Conservation (phyloP, 2,797 vertebrate genomes). For the Danio kyathit region DNA sequence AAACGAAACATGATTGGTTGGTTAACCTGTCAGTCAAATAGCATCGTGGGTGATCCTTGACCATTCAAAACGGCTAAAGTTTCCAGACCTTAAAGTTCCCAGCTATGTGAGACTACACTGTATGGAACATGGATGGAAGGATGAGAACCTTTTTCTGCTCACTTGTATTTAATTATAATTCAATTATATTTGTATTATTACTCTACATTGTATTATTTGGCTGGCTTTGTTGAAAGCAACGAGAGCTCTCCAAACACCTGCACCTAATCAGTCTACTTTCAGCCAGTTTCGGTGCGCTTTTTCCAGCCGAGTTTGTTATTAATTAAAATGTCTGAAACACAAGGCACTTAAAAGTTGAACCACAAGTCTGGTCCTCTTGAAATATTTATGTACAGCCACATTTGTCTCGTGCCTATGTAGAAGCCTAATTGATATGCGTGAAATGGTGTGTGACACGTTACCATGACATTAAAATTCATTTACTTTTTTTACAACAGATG, state of each 20-base stretch:
- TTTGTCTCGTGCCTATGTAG: constrained; percentile 11
- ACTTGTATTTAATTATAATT: no score
- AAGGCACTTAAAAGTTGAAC: constrained; percentile 18
- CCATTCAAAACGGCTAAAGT: no score
- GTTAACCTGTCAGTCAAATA: no score
- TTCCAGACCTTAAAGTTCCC: no score
- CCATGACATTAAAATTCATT: constrained; percentile 6
- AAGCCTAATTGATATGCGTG: constrained; percentile 2
- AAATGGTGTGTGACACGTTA: constrained; percentile 16
- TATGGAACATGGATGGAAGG: no score
- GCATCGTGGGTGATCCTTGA: no score
- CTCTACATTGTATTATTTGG: not conserved
- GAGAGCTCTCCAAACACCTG: not conserved
- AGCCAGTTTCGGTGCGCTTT: not conserved
- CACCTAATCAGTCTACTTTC: not conserved
- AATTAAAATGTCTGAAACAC: constrained; percentile 20
- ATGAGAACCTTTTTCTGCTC: no score
- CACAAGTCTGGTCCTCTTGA: constrained; percentile 3
- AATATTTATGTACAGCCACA: constrained; percentile 12
- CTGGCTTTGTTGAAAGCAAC: not conserved
- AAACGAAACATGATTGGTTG: no score
- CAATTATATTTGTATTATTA: no score
- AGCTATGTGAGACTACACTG: no score
- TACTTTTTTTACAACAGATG: constrained; percentile 28
- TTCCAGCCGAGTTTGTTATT: not conserved